Percentiles rank a stretch among this genome's conserved stretches.
phyloP scores from a whole-genome alignment of 2,113 vertebrate genomes.

The Odontophorus gujanensis region DNA sequence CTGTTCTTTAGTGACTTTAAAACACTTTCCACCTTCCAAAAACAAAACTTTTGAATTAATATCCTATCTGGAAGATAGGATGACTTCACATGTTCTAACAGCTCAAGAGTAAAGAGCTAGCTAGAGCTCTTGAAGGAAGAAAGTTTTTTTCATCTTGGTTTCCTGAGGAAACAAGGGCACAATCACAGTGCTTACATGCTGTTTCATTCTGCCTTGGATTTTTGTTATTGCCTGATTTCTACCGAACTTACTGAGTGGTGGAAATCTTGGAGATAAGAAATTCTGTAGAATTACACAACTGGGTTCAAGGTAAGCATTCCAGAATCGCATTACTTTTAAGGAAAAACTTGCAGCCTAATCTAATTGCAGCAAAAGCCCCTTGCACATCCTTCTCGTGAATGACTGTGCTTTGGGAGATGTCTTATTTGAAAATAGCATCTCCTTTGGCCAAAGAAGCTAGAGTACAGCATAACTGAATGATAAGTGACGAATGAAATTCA shows the following conservation, averaged over 20 bases:
- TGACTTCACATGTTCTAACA: neutral
- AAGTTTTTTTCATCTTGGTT: constrained; percentile 13
- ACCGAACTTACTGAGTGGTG: neutral
- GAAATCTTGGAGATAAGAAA: neutral
- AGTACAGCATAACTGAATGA: neutral
- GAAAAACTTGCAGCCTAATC: neutral
- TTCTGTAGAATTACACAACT: neutral
- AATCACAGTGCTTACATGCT: neutral
- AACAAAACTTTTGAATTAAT: neutral
- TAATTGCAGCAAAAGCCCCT: neutral
- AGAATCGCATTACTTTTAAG: neutral
- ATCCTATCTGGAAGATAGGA: neutral
- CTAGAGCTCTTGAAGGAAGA: neutral
- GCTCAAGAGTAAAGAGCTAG: neutral
- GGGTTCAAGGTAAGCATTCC: neutral
- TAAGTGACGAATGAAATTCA: neutral
- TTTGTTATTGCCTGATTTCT: neutral
- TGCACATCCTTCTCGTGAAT: neutral
- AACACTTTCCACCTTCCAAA: neutral
- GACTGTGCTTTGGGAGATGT: neutral
- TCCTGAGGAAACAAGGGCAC: neutral
- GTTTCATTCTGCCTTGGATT: neutral
- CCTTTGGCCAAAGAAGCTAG: neutral
- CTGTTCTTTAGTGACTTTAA: neutral
- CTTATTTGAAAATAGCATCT: neutral